Evolutionary conservation across 2,888 invertebrate genomes (phyloP).

Genomic region (Morpho achilles): DNA sequence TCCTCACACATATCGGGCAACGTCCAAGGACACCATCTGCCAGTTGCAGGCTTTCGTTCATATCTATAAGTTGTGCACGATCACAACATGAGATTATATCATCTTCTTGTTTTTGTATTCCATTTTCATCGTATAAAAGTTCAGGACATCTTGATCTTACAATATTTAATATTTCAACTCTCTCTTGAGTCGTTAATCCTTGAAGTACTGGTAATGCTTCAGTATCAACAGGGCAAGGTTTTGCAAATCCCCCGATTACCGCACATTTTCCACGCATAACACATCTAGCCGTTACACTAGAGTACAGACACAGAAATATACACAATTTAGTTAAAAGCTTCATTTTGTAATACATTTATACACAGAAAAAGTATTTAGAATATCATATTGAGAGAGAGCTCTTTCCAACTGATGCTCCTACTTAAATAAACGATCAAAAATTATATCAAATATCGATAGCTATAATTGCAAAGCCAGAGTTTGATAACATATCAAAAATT

Average conservation of each 20-base stretch:
- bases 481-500: slow-evolving; percentile 56
- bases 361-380: slow-evolving; percentile 2
- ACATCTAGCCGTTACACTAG: slow-evolving; percentile 45
- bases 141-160: slow-evolving; percentile 82
- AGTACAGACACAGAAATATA: slow-evolving; percentile 39
- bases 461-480: slow-evolving; percentile 33
- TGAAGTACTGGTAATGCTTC: slow-evolving; percentile 40
- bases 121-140: slow-evolving; percentile 61
- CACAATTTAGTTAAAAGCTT: slow-evolving; percentile 28
- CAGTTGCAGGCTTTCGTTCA: slow-evolving; percentile 76
- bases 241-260: slow-evolving; percentile 38
- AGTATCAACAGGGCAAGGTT: slow-evolving; percentile 43
- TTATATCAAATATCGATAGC: slow-evolving; percentile 11
- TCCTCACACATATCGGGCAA: slow-evolving; percentile 90
- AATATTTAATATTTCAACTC: slow-evolving; percentile 46
- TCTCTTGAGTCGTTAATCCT: slow-evolving; percentile 48
- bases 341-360: slow-evolving; percentile 18
- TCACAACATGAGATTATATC: slow-evolving; percentile 82
- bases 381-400: slow-evolving; percentile 5
- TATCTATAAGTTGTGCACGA: slow-evolving; percentile 64
- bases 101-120: slow-evolving; percentile 44
- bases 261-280: slow-evolving; percentile 52
- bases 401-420: not conserved
- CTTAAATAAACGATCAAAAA: slow-evolving; percentile 12
- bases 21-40: slow-evolving; percentile 85